Evolutionary conservation across 1,140 invertebrate species (phyloP), one percentile per base, ranked within the genome.

Genomic region (Brachionus manjavacas): DNA sequence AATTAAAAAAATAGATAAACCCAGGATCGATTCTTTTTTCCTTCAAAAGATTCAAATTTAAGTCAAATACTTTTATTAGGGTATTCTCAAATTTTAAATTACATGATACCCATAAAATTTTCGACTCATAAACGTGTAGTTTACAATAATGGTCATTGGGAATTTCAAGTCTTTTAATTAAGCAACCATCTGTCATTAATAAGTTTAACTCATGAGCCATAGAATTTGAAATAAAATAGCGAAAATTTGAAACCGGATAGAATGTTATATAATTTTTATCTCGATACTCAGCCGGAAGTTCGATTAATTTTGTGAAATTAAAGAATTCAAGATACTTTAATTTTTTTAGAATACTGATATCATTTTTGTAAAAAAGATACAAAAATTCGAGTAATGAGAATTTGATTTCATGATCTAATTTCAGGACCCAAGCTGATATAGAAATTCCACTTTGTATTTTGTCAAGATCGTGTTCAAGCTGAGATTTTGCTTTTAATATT

Each of bases 1-100:
- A 76, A 76, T 76, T 76, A 49, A 46, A 49, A 49, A 76, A 76
- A 76, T 76, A 76, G 2, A 76, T 46, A 25, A 35, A 76, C 9
- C 72, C 39, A 23, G 39, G 39, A 12, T 49, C n/a, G 31, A 76
- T 49, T 28, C 49, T 12, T 49, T 49, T 76, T 49, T 46, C 9
- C 31, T 76, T 76, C 0, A 76, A 8, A 25, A 76, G 41, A 76
- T 76, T 76, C 11, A 76, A 76, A n/a, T 49, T 76, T 12, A 76
- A 76, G n/a, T 76, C 72, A 14, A 49, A 76, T 25, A 76, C 23
- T 49, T 76, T 43, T 0, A 76, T 12, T 43, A 25, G 25, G 12
- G 41, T 25, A 49, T 76, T 35, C 9, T 76, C 43, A 49, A 76
- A 76, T 52, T 76, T 49, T 16, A 20, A 28, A 49, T 23, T 76